Percentiles rank a stretch among this genome's conserved stretches.
These are phyloP conservation scores for Andricus curvator DNA, from an alignment of 2,888 invertebrate genomes.

Conservation along the genomic window DNA sequence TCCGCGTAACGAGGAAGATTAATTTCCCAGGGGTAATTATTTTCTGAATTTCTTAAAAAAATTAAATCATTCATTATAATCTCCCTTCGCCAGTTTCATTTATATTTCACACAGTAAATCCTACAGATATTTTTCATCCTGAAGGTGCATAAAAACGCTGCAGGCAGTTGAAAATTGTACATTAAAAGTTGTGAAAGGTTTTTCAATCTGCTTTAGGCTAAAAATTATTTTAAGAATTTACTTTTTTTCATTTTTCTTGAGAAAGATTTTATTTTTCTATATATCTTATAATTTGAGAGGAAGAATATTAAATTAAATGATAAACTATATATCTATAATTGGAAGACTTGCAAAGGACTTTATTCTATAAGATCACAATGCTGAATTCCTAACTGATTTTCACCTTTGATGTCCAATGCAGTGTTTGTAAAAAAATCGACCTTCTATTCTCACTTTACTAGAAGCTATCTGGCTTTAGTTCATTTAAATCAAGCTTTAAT, in stretches of 20 bases:
- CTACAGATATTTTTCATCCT: background rate
- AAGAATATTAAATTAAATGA: too few species aligned
- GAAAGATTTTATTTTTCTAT: too few species aligned
- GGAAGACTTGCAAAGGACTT: background rate
- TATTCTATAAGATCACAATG: background rate
- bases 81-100: too few species aligned
- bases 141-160: background rate
- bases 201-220: too few species aligned
- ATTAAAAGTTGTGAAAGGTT: background rate
- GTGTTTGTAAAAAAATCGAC: background rate
- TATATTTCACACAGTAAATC: background rate
- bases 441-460: background rate
- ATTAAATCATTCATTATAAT: background rate
- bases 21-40: background rate
- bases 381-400: background rate
- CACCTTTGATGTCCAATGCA: constrained; percentile 1
- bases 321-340: background rate
- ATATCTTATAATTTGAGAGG: too few species aligned
- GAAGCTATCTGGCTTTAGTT: background rate
- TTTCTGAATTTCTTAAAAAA: background rate
- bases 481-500: background rate
- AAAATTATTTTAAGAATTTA: too few species aligned
- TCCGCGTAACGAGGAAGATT: background rate
- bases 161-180: background rate
- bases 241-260: too few species aligned